Evolutionary conservation across 2,888 invertebrate genomes (phyloP), one percentile per base, ranked within the genome.

Genomic region (Agrochola lychnidis): DNA sequence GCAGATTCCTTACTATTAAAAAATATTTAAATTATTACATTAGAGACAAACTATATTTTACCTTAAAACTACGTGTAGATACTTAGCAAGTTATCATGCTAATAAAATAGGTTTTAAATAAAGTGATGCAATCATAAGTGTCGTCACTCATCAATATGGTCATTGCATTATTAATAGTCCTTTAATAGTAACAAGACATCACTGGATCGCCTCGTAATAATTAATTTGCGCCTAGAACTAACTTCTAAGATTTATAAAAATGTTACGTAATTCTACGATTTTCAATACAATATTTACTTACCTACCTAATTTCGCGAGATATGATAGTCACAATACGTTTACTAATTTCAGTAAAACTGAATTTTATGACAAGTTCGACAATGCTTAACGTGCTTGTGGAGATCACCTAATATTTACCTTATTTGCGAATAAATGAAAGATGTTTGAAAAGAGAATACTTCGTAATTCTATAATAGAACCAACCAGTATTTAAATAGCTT

Each of bases 61-160:
- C 19, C 59, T 68, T 83, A 83, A 19, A 59, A 59, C 66, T 73
- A 83, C 9, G 16, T 73, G 12, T 67, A 76, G 19, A 76, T 76
- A 81, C n/a, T 57, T 62, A 53, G 5, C 40, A 36, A 36, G 63
- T 67, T 64, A 70, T 10, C 19, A 51, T 69, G n/a, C 51, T 70
- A 73, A 61, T 64, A 25, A 16, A 81, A 53, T 69, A 30, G 12
- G 30, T 59, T 82, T 48, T 70, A 56, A 73, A 76, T 57, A 75
- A 70, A 83, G 86, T 86, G 83, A 86, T 86, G 86, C 83, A 48
- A 66, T 64, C 22, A 48, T 72, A 51, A 66, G 45, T 73, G 72
- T 70, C 73, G 67, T 73, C 82, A 75, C 79, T 73, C 62, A 73
- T 75, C 25, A n/a, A 71, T 64, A 48, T 70, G n/a, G 25, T 56